Base-by-base conservation (phyloP, 2,797 vertebrate genomes). In the Centroberyx gerrardi region DNA sequence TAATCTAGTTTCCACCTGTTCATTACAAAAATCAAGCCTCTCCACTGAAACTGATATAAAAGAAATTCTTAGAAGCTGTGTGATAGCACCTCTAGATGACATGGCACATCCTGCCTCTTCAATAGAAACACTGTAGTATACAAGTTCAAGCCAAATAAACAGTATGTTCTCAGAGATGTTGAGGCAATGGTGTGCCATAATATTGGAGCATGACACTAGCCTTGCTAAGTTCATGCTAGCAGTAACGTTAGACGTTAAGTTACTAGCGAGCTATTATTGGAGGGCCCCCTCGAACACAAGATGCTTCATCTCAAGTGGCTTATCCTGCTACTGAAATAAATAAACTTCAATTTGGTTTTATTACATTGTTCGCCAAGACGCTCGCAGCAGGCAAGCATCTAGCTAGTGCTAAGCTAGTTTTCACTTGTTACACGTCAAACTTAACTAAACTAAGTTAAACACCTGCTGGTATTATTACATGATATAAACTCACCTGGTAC, bases 401-500 rank as follows among this genome's bases (percentile, higher is more conserved):
- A 42, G 12, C 49, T 18, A 22, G 7, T 18, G 49, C 49, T 51
- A 22, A 51, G 18, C 8, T 22, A 22, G 8, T 52, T 22, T 51
- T n/a, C n/a, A 51, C 48, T 22, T 52, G n/a, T 22, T 18, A 18
- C 7, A 51, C 7, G 42, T 12, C 42, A 13, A 12, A 44, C 42
- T 44, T 13, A 44, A 44, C 12, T 44, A 14, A 14, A 44, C 2
- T 13, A 14, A 44, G 42, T 44, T 44, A 44, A 60, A 42, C 8
- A 46, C 52, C 18, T 18, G 40, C 40, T 18, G 36, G 3, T 40
- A 12, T 1, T 42, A 8, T 46, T 5, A 9, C 4, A 28, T 42
- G 1, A 10, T 40, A 8, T 14, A 51, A 38, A 88, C 95, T 96
- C 85, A 97, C 97, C 96, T 96, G 96, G 96, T 83, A 96, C 61